Conservation (phyloP, 2,113 vertebrate genomes). For the Erythrocercus mccallii region DNA sequence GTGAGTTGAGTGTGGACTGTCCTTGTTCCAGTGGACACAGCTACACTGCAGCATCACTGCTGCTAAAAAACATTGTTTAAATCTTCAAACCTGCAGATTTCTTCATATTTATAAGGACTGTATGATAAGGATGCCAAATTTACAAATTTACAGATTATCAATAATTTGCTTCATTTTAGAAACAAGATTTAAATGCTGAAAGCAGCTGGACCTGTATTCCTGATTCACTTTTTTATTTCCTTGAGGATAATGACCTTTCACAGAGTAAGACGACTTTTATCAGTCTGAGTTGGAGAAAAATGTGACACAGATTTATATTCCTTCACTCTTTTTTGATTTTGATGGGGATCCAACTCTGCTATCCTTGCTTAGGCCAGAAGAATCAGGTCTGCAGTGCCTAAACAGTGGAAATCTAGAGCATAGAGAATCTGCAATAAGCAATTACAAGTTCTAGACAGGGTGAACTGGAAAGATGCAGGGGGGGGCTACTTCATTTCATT, state of each 20-base stretch:
- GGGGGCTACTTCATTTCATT: slow-evolving; percentile 42
- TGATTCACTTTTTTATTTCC: not conserved
- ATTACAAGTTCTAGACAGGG: slow-evolving; percentile 18
- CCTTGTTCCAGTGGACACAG: slow-evolving; percentile 28
- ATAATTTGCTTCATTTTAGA: not conserved
- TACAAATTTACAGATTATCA: not conserved
- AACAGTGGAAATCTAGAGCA: slow-evolving; percentile 1
- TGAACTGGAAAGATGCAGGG: not conserved
- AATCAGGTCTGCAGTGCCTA: not conserved
- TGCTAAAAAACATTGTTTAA: not conserved
- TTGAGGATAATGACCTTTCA: not conserved
- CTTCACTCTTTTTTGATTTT: not conserved
- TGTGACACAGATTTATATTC: not conserved
- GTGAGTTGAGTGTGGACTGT: slow-evolving; percentile 15
- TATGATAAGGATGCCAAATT: not conserved
- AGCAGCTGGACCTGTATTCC: not conserved
- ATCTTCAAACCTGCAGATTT: slow-evolving; percentile 19
- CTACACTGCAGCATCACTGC: slow-evolving; percentile 19
- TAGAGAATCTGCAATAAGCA: not conserved
- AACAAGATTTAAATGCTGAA: not conserved
- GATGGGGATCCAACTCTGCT: not conserved
- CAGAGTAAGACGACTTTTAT: not conserved
- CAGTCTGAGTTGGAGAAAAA: not conserved
- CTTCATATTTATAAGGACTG: not conserved
- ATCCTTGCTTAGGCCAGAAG: not conserved